Percentiles rank a stretch among this genome's conserved stretches.
Conservation (phyloP, 2,888 invertebrate species). For the Tupiocoris notatus region DNA sequence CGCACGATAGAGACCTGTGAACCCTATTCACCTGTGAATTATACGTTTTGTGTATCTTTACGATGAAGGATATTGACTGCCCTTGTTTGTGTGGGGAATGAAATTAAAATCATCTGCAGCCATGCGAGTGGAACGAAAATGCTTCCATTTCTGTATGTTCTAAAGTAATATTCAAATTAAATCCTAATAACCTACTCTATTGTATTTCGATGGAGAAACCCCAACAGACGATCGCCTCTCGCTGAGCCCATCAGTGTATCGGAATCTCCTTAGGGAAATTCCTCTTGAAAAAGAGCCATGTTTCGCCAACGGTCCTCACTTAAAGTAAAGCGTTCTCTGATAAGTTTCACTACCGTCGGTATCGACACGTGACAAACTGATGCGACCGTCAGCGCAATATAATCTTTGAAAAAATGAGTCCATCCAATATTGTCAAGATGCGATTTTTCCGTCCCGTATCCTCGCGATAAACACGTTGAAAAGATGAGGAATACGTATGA, state of each 20-base stretch:
- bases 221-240: too few species aligned
- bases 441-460: not conserved
- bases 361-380: constrained; percentile 12
- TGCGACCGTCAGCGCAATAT: not conserved
- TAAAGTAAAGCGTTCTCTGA: not conserved
- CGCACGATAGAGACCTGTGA: too few species aligned
- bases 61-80: too few species aligned
- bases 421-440: not conserved
- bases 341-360: not conserved
- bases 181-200: too few species aligned
- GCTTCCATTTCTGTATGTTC: too few species aligned
- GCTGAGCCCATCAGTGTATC: constrained; percentile 13
- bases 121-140: too few species aligned
- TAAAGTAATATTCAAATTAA: too few species aligned
- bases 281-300: constrained; percentile 3
- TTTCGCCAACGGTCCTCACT: not conserved
- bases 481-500: constrained; percentile 7
- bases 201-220: too few species aligned
- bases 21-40: too few species aligned
- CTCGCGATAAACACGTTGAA: constrained; percentile 22
- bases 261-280: constrained; percentile 22
- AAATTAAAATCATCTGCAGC: too few species aligned
- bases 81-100: too few species aligned
- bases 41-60: too few species aligned
- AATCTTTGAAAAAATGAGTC: constrained; percentile 17